Evolutionary conservation across 2,888 invertebrate species (phyloP).

Genomic region (Rhaphigaster nebulosa): DNA sequence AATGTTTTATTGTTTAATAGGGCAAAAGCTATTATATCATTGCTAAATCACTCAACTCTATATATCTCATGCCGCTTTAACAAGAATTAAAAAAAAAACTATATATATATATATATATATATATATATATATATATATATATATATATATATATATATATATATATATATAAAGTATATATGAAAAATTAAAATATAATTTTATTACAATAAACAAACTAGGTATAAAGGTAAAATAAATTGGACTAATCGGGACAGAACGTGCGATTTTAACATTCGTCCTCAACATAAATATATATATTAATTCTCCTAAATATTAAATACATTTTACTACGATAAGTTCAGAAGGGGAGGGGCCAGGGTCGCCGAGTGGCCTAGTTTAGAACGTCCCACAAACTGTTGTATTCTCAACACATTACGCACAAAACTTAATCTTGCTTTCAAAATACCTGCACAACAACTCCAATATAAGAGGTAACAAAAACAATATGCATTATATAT

Average conservation of each 20-base stretch:
- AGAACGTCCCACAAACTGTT: neutral
- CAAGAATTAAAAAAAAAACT: no score
- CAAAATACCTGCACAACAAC: neutral
- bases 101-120: no score
- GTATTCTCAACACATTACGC: neutral
- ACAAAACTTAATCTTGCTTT: neutral
- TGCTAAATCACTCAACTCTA: slow-evolving; percentile 25
- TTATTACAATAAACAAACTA: slow-evolving; percentile 43
- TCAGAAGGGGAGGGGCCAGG: slow-evolving; percentile 37
- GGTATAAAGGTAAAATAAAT: slow-evolving; percentile 45
- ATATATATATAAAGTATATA: no score
- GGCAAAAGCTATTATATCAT: slow-evolving; percentile 6
- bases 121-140: no score
- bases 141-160: no score
- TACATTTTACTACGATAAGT: slow-evolving; percentile 40
- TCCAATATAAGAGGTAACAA: slow-evolving; percentile 3
- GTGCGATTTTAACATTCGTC: slow-evolving; percentile 13
- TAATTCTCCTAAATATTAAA: slow-evolving; percentile 47
- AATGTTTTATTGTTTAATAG: neutral
- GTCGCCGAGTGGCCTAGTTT: neutral
- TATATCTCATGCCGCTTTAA: neutral
- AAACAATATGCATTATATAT: neutral
- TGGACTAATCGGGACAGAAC: slow-evolving; percentile 27
- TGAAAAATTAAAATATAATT: slow-evolving; percentile 16
- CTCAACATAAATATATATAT: slow-evolving; percentile 47